Base-by-base conservation (phyloP, 1,140 invertebrate species). In the Epicauta chinensis region DNA sequence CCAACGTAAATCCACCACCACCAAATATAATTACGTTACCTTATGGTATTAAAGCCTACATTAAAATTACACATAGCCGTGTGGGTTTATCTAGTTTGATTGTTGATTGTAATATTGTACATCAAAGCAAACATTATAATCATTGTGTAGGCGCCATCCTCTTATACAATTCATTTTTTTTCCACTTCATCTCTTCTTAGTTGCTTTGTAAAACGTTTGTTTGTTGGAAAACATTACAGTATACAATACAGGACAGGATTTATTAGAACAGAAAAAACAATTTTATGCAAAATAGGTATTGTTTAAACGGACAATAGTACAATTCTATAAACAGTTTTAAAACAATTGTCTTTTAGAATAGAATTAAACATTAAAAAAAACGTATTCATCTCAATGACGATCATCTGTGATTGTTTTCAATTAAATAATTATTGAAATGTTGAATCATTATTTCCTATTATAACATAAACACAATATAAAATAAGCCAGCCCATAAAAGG, bases 401-500 rank as follows among this genome's bases (percentile, higher is more conserved):
- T n/a, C n/a, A n/a, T n/a, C n/a, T n/a, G n/a, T n/a, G n/a, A n/a
- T n/a, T n/a, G n/a, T n/a, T n/a, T n/a, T n/a, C n/a, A n/a, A n/a
- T n/a, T n/a, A n/a, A n/a, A n/a, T n/a, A n/a, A n/a, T n/a, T n/a
- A n/a, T n/a, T n/a, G n/a, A n/a, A n/a, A 23, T 23, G 23, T 23
- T 23, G 23, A 23, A 23, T 23, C 7, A 23, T 23, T 3, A 7
- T n/a, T n/a, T n/a, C n/a, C n/a, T n/a, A n/a, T n/a, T n/a, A n/a
- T n/a, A n/a, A n/a, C n/a, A n/a, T n/a, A n/a, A n/a, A n/a, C n/a
- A n/a, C n/a, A n/a, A n/a, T n/a, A n/a, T n/a, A 3, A 29, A 15
- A 37, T 29, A 38, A 47, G 37, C 45, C 34, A 16, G 15, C 36
- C 45, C 45, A 47, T 47, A 47, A 47, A 47, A 23, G 45, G 45